These are phyloP conservation scores for Callospermophilus lateralis DNA, from an alignment of 2,113 vertebrate species.

Conservation along the genomic window DNA sequence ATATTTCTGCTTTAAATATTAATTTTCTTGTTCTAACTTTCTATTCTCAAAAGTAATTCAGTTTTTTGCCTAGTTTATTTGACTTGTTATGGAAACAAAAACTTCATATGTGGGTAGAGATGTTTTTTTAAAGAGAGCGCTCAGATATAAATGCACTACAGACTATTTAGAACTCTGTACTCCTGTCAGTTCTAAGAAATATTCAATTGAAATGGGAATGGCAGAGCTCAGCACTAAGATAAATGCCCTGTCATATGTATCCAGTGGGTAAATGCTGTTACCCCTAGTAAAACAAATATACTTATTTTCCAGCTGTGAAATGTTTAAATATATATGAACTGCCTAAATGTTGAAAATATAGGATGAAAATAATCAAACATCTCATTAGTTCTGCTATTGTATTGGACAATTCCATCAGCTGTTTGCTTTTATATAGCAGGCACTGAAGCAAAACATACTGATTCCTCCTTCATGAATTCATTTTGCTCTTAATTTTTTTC, in stretches of 20 bases:
- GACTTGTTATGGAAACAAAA: conserved; percentile 31
- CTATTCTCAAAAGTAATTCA: conserved; percentile 27
- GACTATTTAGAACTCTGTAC: not conserved
- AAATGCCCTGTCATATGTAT: not conserved
- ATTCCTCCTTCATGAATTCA: not conserved
- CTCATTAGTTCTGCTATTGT: not conserved
- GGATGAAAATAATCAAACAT: not conserved
- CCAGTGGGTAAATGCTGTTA: not conserved
- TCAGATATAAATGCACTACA: conserved; percentile 21
- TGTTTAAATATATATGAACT: not conserved
- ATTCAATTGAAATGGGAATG: not conserved
- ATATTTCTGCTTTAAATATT: conserved; percentile 46
- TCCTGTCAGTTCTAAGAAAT: conserved; percentile 12
- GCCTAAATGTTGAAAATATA: not conserved
- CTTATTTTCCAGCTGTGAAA: not conserved
- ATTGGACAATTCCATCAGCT: not conserved
- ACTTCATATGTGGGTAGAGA: not conserved
- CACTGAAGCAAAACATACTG: not conserved
- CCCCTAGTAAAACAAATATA: not conserved
- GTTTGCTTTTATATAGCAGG: not conserved
- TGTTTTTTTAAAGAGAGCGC: not conserved
- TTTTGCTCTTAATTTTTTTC: not conserved
- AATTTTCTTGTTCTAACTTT: conserved; percentile 59
- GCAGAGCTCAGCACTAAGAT: not conserved
- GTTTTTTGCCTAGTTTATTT: conserved; percentile 62